Evolutionary conservation across 2,888 invertebrate species (phyloP), one percentile per base, ranked within the genome.

Genomic region (Biston betularia): DNA sequence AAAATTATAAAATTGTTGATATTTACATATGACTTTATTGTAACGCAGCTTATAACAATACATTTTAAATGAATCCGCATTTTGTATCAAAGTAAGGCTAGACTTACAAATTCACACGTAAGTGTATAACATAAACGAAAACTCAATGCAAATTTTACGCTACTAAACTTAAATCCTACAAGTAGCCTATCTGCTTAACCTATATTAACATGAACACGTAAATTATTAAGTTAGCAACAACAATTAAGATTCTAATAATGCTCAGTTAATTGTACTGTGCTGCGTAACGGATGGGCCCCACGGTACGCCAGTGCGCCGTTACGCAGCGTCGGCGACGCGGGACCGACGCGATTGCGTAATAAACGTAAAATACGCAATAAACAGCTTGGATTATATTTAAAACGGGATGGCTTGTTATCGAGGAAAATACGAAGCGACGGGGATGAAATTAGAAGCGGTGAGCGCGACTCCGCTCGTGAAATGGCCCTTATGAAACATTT

Each of bases 221-320:
- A 73, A 71, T 73, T 71, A 75, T 73, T 62, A 73, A 71, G 62
- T 75, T 64, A 33, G 68, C 62, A 75, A 75, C 73, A 73, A 75
- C 74, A 75, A 73, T 75, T 75, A 75, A 73, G 74, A 75, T 71
- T 73, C 70, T 74, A 71, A 74, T 74, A 74, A 73, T 69, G 71
- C 73, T 71, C 65, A 71, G 71, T 71, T 75, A 73, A 73, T 73
- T 65, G 71, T 70, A 71, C 65, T 65, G 69, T 63, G 69, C 63
- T 46, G 56, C 55, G 73, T 75, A 73, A 75, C 65, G 58, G 71
- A 74, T 69, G 64, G 71, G 49, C 68, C 55, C 74, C 52, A 57
- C 64, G 62, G 68, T 52, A 54, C 63, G 59, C 49, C 59, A 35
- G n/a, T 35, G 33, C 57, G 52, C 48, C 54, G 62, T 59, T 54